Percentiles rank a stretch among this genome's conserved stretches.
These are phyloP conservation scores for Caenorhabditis zanzibari DNA, from an alignment of 2,888 invertebrate species.

Conservation along the genomic window DNA sequence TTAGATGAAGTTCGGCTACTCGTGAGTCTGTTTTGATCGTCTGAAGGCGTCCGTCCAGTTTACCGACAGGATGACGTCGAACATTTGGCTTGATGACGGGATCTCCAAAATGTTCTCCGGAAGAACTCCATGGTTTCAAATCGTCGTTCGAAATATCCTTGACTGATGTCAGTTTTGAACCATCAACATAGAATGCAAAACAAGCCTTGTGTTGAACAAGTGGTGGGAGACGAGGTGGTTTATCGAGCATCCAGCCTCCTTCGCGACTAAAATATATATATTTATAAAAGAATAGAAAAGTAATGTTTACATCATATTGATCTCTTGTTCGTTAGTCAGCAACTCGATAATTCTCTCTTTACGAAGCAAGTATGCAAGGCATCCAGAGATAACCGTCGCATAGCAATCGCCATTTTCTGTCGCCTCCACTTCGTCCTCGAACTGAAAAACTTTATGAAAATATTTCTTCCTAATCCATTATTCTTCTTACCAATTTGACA, in stretches of 20 bases:
- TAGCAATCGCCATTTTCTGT: conserved; percentile 72
- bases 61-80: conserved; percentile 67
- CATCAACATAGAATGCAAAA: conserved; percentile 74
- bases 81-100: conserved; percentile 74
- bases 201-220: conserved; percentile 68
- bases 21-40: conserved; percentile 66
- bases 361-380: conserved; percentile 69
- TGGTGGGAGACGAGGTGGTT: conserved; percentile 74
- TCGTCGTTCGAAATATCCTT: conserved; percentile 71
- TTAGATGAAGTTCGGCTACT: conserved; percentile 70
- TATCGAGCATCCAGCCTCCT: conserved; percentile 71
- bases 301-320: conserved; percentile 59
- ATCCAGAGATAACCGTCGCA: conserved; percentile 72
- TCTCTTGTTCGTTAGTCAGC: conserved; percentile 61
- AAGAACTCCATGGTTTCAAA: conserved; percentile 72
- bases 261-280: conserved; percentile 60
- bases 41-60: conserved; percentile 60
- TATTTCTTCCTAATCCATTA: no score
- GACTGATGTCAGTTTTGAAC: conserved; percentile 54
- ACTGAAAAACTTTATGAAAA: conserved; percentile 44
- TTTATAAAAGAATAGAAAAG: conserved; percentile 1
- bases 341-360: conserved; percentile 73
- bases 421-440: conserved; percentile 71
- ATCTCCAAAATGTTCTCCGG: conserved; percentile 59
- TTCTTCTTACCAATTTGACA: conserved; percentile 65